A percentile compares a stretch with the other conserved stretches of the same genome.
Conservation (phyloP, 2,888 invertebrate species). For the Clitarchus hookeri region DNA sequence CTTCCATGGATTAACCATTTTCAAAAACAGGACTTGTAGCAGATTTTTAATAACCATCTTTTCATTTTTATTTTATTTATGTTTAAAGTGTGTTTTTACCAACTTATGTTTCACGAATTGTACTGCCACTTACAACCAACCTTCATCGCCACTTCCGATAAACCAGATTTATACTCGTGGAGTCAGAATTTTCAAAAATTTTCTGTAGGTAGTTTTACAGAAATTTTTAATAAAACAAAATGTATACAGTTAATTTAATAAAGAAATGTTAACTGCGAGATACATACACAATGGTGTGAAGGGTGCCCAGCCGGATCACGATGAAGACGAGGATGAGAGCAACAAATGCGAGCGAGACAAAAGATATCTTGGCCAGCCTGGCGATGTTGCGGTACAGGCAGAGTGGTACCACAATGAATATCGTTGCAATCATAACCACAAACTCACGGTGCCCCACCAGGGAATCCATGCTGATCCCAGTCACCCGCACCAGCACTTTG, state of each 20-base stretch:
- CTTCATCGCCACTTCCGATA: no score
- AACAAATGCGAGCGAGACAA: slow-evolving; percentile 71
- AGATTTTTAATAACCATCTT: no score
- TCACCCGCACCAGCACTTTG: slow-evolving; percentile 75
- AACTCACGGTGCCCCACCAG: slow-evolving; percentile 67
- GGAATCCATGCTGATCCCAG: slow-evolving; percentile 60
- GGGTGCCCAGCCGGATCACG: slow-evolving; percentile 63
- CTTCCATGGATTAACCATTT: no score
- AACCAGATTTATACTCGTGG: no score
- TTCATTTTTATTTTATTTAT: no score
- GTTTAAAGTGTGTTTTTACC: no score
- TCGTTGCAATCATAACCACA: slow-evolving; percentile 72
- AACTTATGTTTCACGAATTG: no score
- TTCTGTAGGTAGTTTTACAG: no score
- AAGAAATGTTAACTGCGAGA: background rate
- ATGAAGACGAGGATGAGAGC: slow-evolving; percentile 71
- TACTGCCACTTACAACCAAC: no score
- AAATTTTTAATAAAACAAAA: background rate
- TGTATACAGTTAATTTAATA: slow-evolving; percentile 28
- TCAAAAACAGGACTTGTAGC: no score
- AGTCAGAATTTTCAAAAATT: no score
- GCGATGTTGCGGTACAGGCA: slow-evolving; percentile 79
- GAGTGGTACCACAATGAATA: slow-evolving; percentile 75
- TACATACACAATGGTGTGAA: slow-evolving; percentile 68
- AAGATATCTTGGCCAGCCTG: slow-evolving; percentile 69